phyloP scores from a whole-genome alignment of 2,113 vertebrate genomes.

The Cygnus buccinator region DNA sequence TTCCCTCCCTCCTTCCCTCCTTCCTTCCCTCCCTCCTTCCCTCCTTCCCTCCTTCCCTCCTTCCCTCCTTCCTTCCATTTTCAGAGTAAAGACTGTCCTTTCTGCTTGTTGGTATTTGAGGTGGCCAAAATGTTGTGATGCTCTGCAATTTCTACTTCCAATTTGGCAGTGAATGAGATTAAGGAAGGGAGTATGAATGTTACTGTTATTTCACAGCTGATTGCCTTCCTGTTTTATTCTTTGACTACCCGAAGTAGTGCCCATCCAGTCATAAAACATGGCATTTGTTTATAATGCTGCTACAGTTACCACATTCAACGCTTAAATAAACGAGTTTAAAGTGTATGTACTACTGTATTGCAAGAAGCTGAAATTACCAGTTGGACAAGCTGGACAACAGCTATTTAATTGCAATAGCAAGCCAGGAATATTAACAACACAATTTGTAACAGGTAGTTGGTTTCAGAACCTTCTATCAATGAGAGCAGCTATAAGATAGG shows the following conservation, averaged over 20 bases:
- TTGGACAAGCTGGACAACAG: not conserved
- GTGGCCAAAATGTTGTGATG: not conserved
- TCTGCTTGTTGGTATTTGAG: not conserved
- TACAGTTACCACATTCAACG: not conserved
- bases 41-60: too few species aligned
- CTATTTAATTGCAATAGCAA: not conserved
- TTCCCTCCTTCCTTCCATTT: not conserved
- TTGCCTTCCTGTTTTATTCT: not conserved
- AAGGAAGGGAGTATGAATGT: not conserved
- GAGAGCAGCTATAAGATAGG: not conserved
- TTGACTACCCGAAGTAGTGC: not conserved
- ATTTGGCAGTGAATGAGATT: not conserved
- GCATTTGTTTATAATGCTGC: not conserved
- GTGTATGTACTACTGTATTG: accelerated
- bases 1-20: too few species aligned
- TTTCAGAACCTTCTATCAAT: not conserved
- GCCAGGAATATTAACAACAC: not conserved
- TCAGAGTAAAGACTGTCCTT: not conserved
- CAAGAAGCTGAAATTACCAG: not conserved
- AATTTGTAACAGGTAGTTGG: not conserved
- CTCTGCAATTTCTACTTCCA: not conserved
- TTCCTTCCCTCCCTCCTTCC: too few species aligned
- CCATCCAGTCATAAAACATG: not conserved
- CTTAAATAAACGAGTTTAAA: not conserved
- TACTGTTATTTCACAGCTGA: not conserved